Percentiles rank a stretch among this genome's conserved stretches.
Conservation (phyloP, 1,140 invertebrate genomes). For the Asbolus verrucosus region DNA sequence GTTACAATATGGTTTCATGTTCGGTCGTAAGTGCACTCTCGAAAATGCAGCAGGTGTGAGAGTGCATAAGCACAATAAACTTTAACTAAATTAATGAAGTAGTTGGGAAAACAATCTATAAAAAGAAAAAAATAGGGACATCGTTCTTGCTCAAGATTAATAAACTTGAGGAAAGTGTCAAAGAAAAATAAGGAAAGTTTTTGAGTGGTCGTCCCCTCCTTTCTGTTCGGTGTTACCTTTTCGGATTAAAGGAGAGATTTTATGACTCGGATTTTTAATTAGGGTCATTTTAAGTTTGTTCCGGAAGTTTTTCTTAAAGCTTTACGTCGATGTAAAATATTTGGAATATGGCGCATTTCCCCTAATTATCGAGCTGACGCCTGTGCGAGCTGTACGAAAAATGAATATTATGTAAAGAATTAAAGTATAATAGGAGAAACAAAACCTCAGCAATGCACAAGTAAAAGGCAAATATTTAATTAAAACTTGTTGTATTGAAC, state of each 20-base stretch:
- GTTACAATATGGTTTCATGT: too few relatives aligned
- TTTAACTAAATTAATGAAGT: slow-evolving; percentile 37
- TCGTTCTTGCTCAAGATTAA: slow-evolving; percentile 6
- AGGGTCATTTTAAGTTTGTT: not conserved
- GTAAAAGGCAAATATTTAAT: slow-evolving; percentile 29
- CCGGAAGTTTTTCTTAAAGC: too few relatives aligned
- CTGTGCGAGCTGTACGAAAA: not conserved
- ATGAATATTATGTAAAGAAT: too few relatives aligned
- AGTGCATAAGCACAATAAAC: slow-evolving; percentile 29
- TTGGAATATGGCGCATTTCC: not conserved
- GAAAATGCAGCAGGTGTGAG: slow-evolving; percentile 33
- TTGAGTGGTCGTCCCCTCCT: not conserved
- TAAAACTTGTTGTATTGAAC: slow-evolving; percentile 29
- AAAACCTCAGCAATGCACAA: not conserved
- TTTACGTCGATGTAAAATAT: too few relatives aligned
- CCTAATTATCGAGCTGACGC: not conserved
- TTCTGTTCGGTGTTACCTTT: not conserved
- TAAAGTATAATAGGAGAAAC: not conserved
- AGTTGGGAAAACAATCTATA: slow-evolving; percentile 10
- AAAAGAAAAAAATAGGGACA: slow-evolving; percentile 7
- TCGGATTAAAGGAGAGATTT: not conserved
- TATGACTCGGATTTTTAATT: not conserved
- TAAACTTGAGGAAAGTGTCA: slow-evolving; percentile 18
- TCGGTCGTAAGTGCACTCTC: slow-evolving; percentile 25
- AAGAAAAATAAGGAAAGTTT: slow-evolving; percentile 4